These are phyloP conservation scores for Tamandua tetradactyla DNA, from an alignment of 2,797 vertebrate genomes.

Conservation along the genomic window DNA sequence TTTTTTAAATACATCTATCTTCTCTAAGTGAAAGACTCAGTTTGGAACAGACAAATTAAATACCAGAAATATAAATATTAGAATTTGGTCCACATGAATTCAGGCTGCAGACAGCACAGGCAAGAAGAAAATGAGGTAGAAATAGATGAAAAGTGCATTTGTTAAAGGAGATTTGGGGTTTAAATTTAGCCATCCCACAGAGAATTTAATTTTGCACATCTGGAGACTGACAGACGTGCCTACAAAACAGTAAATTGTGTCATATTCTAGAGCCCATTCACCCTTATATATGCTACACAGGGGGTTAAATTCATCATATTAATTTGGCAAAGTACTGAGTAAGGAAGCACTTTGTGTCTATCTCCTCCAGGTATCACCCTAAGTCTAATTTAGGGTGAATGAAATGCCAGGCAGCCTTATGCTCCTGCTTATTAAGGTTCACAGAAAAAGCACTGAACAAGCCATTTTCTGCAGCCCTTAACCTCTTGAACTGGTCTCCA, in stretches of 20 bases:
- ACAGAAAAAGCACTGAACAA: not conserved
- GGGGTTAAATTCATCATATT: not conserved
- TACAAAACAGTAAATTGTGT: not conserved
- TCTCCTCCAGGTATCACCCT: not conserved
- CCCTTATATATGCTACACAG: not conserved
- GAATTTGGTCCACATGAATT: constrained; percentile 15
- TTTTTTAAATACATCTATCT: too few species aligned
- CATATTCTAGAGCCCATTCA: not conserved
- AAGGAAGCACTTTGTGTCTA: not conserved
- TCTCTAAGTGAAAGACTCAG: not conserved
- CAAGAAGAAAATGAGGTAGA: not conserved
- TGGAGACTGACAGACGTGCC: not conserved
- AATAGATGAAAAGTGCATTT: constrained; percentile 8
- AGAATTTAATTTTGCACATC: not conserved
- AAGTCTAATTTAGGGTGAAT: not conserved
- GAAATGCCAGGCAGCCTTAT: not conserved
- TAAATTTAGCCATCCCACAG: not conserved
- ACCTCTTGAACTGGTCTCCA: not conserved
- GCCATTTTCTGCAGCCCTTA: not conserved
- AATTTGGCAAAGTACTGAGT: not conserved
- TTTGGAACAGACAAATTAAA: not conserved
- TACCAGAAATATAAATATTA: not conserved
- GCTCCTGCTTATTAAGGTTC: not conserved
- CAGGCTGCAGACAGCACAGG: not conserved
- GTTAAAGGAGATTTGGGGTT: not conserved